Conservation (phyloP, 2,797 vertebrate species). For the Hydrophis major region DNA sequence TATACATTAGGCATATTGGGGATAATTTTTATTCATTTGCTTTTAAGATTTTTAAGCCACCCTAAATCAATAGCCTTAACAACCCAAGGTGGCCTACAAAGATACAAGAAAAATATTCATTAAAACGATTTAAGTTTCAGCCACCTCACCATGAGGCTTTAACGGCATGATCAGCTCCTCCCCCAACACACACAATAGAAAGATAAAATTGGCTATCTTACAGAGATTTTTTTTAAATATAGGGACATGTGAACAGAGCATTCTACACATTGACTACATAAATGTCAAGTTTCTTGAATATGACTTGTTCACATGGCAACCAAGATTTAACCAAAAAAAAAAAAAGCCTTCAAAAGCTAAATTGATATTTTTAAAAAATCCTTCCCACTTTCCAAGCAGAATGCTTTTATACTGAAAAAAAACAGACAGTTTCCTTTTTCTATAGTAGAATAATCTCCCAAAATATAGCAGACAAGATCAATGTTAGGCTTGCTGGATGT, state of each 20-base stretch:
- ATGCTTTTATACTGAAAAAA: constrained; percentile 40
- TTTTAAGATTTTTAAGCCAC: not conserved
- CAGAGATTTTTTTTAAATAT: not conserved
- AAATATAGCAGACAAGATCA: constrained; percentile 69
- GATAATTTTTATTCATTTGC: not conserved
- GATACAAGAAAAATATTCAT: not conserved
- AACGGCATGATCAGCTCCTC: not conserved
- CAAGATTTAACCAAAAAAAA: constrained; percentile 25
- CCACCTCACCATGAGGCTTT: too few relatives aligned
- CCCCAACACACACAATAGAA: not conserved
- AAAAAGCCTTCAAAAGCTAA: constrained; percentile 20
- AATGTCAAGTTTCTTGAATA: constrained; percentile 3
- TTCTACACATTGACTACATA: not conserved
- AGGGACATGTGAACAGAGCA: not conserved
- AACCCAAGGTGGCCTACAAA: not conserved
- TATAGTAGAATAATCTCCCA: constrained; percentile 58
- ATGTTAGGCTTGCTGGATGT: constrained; percentile 71
- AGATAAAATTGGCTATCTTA: not conserved
- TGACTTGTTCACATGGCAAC: constrained; percentile 33
- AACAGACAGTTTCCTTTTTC: constrained; percentile 59
- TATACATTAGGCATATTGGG: not conserved
- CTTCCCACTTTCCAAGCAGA: not conserved
- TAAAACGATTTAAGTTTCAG: not conserved
- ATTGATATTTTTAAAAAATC: not conserved
- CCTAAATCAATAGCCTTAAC: not conserved